Conservation (phyloP, 2,113 vertebrate genomes). For the Opisthocomus hoazin region DNA sequence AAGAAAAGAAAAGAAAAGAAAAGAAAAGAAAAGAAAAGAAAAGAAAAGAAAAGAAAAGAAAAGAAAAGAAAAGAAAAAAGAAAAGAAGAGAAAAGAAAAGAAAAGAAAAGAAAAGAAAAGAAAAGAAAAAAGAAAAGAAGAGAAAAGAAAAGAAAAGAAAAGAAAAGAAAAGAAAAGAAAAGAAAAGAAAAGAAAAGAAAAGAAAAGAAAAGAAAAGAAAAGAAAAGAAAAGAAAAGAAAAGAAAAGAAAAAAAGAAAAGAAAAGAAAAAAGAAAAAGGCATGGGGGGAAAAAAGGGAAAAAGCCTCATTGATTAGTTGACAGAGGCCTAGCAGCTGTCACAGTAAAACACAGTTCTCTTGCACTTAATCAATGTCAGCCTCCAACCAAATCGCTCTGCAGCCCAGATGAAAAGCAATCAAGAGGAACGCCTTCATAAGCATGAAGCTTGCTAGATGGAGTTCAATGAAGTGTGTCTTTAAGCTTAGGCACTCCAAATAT, state of each 20-base stretch:
- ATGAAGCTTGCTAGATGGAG: conserved; percentile 68
- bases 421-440: conserved; percentile 74
- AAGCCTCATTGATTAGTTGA: conserved; percentile 49
- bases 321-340: conserved; percentile 72
- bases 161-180: background rate
- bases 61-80: background rate
- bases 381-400: conserved; percentile 67
- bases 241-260: background rate
- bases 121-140: background rate
- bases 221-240: too few species aligned
- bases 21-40: background rate
- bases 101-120: background rate
- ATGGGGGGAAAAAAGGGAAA: background rate
- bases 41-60: background rate
- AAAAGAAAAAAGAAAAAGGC: background rate
- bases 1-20: background rate
- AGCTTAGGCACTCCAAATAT: conserved; percentile 54
- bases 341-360: conserved; percentile 70
- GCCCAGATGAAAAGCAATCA: conserved; percentile 74
- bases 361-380: conserved; percentile 75
- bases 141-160: background rate
- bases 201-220: background rate
- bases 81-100: too few species aligned
- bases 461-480: conserved; percentile 72
- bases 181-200: background rate